phyloP scores from a whole-genome alignment of 2,113 vertebrate species.

The Smithornis capensis region DNA sequence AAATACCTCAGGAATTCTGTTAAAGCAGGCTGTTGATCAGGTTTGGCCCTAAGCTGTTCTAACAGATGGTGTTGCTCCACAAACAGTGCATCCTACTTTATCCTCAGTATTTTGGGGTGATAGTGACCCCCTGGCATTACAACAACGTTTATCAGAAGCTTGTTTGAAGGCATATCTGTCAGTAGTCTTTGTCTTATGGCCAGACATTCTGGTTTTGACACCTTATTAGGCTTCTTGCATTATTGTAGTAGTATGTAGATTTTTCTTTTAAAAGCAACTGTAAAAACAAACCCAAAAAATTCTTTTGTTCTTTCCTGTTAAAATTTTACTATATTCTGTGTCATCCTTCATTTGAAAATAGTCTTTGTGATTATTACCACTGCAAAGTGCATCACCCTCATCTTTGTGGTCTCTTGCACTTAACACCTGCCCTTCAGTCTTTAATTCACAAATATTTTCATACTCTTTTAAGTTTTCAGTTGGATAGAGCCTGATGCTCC shows the following conservation, averaged over 20 bases:
- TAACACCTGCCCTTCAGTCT: not conserved
- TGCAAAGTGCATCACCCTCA: not conserved
- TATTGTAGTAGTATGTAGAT: not conserved
- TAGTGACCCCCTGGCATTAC: not conserved
- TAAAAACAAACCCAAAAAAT: not conserved
- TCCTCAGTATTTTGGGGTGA: not conserved
- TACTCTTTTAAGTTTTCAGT: not conserved
- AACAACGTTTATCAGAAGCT: not conserved
- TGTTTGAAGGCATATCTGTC: not conserved
- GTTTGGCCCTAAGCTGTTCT: not conserved
- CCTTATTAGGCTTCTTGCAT: not conserved
- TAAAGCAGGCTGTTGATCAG: not conserved
- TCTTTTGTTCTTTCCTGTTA: not conserved
- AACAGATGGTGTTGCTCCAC: not conserved
- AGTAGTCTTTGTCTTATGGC: not conserved
- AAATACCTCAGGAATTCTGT: not conserved
- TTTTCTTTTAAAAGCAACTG: not conserved
- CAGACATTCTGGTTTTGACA: not conserved
- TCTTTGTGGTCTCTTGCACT: not conserved
- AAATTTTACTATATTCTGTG: not conserved
- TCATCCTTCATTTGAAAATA: not conserved
- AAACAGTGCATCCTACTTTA: not conserved
- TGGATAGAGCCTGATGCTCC: not conserved
- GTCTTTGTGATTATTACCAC: not conserved
- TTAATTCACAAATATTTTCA: not conserved